Base-by-base conservation (phyloP, 2,113 vertebrate species). In the Scytalopus superciliaris region DNA sequence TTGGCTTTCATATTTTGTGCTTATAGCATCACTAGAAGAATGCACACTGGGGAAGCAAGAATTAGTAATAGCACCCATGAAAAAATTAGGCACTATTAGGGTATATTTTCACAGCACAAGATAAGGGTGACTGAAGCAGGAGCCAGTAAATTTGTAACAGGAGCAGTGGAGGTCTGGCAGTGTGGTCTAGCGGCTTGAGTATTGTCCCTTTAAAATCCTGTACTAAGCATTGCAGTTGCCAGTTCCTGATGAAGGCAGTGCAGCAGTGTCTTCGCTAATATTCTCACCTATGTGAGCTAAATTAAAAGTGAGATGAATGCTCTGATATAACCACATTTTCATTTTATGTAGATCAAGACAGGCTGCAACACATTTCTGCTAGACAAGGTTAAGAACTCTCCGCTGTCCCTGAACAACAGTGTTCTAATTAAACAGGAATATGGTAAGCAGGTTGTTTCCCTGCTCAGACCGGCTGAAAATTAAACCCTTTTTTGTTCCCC, bases 311-410 rank as follows among this genome's bases (percentile, higher is more conserved):
- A 96, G 96, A 97, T 97, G 94, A 94, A 90, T 97, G 64, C 89
- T 96, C 94, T 92, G 95, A 96, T 97, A 96, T 86, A 97, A 96
- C 96, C 93, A 77, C 94, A 94, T 92, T 97, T 95, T 97, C 91
- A 94, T 96, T 95, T 96, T 95, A 97, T 97, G 95, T 94, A 96
- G 96, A 96, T 97, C 89, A 90, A 96, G 96, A 94, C 95, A 96
- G 91, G 94, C 94, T 97, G 90, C 89, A 96, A 94, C 96, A 96
- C 91, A 96, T 96, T 96, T 95, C 73, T 96, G 89, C 90, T 78
- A 94, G 95, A 95, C 94, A 97, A 96, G 96, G 96, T 97, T 97
- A 95, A 96, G 95, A 97, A 90, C 94, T 96, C 94, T 95, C 86
- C 0, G 39, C 89, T 96, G 94, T 96, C 96, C 96, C 94, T 69